Evolutionary conservation across 92 coral and sea anemone species (phyloP).

Genomic region (Paragorgia papillata): DNA sequence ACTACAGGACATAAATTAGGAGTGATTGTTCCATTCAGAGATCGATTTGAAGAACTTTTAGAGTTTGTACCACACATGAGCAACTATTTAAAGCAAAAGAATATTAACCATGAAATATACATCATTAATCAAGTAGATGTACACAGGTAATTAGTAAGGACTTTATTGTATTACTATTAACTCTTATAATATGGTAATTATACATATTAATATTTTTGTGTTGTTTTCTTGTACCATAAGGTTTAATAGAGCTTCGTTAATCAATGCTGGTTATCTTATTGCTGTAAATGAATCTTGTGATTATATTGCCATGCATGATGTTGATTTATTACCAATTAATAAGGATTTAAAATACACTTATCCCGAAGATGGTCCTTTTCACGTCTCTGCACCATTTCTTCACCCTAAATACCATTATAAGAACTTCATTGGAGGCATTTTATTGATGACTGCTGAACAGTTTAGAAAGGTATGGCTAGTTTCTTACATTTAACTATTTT

Average conservation of each 20-base stretch:
- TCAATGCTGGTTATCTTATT: conserved; percentile 82
- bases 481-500: too few species aligned
- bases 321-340: conserved; percentile 87
- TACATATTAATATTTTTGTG: not conserved
- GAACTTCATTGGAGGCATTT: conserved; percentile 93
- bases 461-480: conserved; percentile 87
- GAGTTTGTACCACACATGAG: conserved; percentile 98
- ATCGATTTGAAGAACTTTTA: conserved; percentile 93
- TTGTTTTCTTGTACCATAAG: conserved; percentile 45
- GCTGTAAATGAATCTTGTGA: conserved; percentile 86
- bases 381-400: conserved; percentile 86
- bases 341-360: conserved; percentile 84
- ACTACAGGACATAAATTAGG: conserved; percentile 80
- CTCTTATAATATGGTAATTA: too few species aligned
- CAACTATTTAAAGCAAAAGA: conserved; percentile 77
- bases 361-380: conserved; percentile 91
- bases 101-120: conserved; percentile 77
- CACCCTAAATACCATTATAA: conserved; percentile 95
- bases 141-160: conserved; percentile 65
- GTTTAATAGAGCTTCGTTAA: conserved; percentile 91
- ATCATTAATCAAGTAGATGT: conserved; percentile 91
- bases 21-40: conserved; percentile 87
- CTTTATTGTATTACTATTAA: not conserved
- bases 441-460: conserved; percentile 81
- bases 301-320: conserved; percentile 98